Evolutionary conservation across 2,888 invertebrate species (phyloP), one percentile per base, ranked within the genome.

Genomic region (Pristionchus maxplancki): DNA sequence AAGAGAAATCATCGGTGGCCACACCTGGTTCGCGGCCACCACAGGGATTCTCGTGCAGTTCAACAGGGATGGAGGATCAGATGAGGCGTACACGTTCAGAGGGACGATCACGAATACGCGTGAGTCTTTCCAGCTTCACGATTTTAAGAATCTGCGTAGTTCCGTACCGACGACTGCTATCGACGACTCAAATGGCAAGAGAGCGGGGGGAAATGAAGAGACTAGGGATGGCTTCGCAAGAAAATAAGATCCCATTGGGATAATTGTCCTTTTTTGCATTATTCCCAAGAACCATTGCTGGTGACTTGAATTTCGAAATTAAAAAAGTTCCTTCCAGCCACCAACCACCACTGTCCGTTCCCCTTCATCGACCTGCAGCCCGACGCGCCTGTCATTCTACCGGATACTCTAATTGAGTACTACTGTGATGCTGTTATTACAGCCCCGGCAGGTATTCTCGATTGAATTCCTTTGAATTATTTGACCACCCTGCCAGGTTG

Each of bases 361-460:
- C 78, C 78, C 8, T 78, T 78, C 78, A 44, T 78, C 78, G 78
- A 78, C 28, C 44, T 78, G 28, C 44, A 78, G n/a, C 48, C 78
- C 44, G 28, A 48, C 17, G 28, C 24, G 5, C n/a, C 48, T 1
- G 9, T 28, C 44, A n/a, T n/a, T 1, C n/a, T 78, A 20, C 34
- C 37, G 5, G 78, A 78, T 13, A 78, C 78, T 2, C 28, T 78
- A 13, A 78, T 78, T 9, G 44, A 44, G 28, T 78, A 78, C 17
- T 48, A 28, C 15, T 78, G 78, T 28, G 78, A 78, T 48, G 78
- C 78, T 1, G 9, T 44, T 24, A 44, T 78, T 34, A 78, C 78
- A 6, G 78, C 78, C 4, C 78, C 78, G 0, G n/a, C 40, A 15
- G 78, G 78, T 78, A 44, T 58, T 50, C 13, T n/a, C n/a, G 44